Evolutionary conservation across 92 coral and sea anemone genomes (phyloP).

Genomic region (Parazoanthus darwini): DNA sequence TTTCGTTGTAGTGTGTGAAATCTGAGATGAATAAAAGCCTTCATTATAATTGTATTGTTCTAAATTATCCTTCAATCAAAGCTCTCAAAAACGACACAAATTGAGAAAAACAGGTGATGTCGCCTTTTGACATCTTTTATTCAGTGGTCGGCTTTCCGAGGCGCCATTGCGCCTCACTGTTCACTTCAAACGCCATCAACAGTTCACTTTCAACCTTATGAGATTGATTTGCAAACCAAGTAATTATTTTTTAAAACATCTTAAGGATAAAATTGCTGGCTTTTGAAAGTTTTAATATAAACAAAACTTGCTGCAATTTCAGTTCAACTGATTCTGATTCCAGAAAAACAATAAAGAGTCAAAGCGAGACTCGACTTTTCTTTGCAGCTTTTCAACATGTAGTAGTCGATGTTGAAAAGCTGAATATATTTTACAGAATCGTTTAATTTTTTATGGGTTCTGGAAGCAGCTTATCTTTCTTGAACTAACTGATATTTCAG

Average conservation of each 20-base stretch:
- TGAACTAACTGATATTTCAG: background rate
- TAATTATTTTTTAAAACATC: background rate
- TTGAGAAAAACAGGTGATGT: constrained; percentile 21
- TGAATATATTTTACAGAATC: background rate
- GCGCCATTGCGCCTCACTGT: constrained; percentile 10
- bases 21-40: constrained; percentile 14
- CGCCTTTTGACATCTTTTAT: background rate
- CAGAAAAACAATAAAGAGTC: background rate
- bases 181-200: constrained; percentile 31
- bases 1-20: constrained; percentile 5
- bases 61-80: constrained; percentile 37
- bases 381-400: constrained; percentile 1
- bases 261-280: background rate
- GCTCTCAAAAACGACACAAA: constrained; percentile 34
- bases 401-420: background rate
- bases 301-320: background rate
- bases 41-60: constrained; percentile 43
- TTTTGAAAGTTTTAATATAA: background rate
- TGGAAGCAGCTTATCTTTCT: constrained; percentile 12
- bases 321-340: background rate
- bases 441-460: constrained; percentile 29
- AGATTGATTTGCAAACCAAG: background rate
- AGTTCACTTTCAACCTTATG: background rate
- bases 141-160: background rate
- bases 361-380: background rate